Percentiles rank a stretch among this genome's conserved stretches.
Conservation (phyloP, 2,113 vertebrate genomes). For the Erpornis zantholeuca region DNA sequence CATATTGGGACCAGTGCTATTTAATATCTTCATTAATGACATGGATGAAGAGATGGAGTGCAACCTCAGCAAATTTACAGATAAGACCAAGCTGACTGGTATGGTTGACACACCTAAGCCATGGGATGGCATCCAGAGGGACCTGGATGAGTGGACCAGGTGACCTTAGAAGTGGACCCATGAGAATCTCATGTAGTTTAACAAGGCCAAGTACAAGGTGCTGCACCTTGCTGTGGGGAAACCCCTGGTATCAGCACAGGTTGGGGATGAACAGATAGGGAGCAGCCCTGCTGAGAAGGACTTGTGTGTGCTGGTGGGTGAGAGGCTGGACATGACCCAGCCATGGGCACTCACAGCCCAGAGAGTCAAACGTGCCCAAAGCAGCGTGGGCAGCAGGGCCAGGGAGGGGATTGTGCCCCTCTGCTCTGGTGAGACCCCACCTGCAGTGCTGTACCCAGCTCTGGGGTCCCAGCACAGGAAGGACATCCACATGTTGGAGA, state of each 20-base stretch:
- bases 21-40: background rate
- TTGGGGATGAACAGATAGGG: background rate
- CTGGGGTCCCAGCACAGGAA: background rate
- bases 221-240: background rate
- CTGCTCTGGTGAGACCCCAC: background rate
- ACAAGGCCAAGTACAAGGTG: background rate
- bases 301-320: fast-evolving
- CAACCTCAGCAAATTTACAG: background rate
- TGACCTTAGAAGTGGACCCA: background rate
- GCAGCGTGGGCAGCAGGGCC: fast-evolving
- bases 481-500: background rate
- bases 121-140: background rate
- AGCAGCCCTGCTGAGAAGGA: fast-evolving
- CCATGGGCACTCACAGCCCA: background rate
- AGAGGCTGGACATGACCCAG: background rate
- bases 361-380: background rate
- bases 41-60: background rate
- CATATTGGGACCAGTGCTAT: fast-evolving
- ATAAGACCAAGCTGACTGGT: background rate
- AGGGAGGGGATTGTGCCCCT: background rate
- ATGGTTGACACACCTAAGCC: background rate
- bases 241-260: fast-evolving
- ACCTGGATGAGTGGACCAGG: background rate
- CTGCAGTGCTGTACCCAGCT: fast-evolving
- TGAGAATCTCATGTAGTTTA: background rate